Percentiles rank a stretch among this genome's conserved stretches.
Evolutionary conservation across 1,140 invertebrate species (phyloP).

Genomic region (Bombus picipes): DNA sequence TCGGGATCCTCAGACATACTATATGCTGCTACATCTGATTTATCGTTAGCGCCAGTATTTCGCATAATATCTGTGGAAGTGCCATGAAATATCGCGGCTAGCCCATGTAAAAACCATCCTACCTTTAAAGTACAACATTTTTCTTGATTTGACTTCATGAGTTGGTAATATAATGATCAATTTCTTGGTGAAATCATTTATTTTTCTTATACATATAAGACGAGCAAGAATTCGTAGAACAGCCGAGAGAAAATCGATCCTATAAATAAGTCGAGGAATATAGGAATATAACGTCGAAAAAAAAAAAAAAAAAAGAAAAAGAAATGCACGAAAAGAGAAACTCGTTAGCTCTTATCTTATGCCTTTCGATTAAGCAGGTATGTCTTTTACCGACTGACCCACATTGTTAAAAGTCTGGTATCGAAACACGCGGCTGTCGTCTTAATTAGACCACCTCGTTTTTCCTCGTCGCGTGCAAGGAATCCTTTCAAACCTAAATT

Average conservation of each 20-base stretch:
- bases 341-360: not conserved
- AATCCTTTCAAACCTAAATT: conserved; percentile 57
- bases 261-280: not conserved
- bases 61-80: conserved; percentile 14
- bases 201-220: not conserved
- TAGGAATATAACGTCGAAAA: too few relatives aligned
- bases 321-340: not conserved
- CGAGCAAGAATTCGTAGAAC: too few relatives aligned
- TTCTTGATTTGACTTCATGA: not conserved
- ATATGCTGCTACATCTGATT: conserved; percentile 18
- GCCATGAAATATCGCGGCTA: conserved; percentile 11
- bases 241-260: not conserved
- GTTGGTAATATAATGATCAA: not conserved
- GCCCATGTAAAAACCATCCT: not conserved
- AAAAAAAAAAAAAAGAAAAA: not conserved
- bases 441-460: conserved; percentile 57
- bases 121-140: conserved; percentile 1
- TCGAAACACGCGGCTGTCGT: conserved; percentile 38
- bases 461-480: conserved; percentile 59
- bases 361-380: not conserved
- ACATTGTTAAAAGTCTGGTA: conserved; percentile 42
- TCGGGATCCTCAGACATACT: not conserved
- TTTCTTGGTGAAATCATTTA: not conserved
- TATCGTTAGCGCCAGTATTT: conserved; percentile 17
- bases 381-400: conserved; percentile 52